phyloP scores from a whole-genome alignment of 2,797 vertebrate genomes.

The Phalanger gymnotis region DNA sequence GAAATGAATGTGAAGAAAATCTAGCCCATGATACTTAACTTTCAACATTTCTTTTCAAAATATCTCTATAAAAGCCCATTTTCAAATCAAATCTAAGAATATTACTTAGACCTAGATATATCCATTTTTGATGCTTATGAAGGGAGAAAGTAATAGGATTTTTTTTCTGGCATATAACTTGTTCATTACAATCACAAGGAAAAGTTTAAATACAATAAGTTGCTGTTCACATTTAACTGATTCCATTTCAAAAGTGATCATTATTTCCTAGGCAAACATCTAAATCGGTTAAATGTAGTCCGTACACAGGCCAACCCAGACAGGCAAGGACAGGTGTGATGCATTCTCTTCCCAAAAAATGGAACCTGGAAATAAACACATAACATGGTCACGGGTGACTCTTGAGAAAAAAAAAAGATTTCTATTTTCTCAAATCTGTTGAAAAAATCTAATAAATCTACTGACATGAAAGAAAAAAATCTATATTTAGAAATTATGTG shows the following conservation, averaged over 20 bases:
- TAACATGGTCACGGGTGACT: not conserved
- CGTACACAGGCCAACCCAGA: slow-evolving; percentile 89
- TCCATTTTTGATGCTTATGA: slow-evolving; percentile 45
- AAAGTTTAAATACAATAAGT: slow-evolving; percentile 59
- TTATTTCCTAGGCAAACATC: slow-evolving; percentile 89
- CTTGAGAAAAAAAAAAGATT: not conserved
- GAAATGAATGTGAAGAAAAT: slow-evolving; percentile 52
- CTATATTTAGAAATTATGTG: not conserved
- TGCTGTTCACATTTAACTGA: slow-evolving; percentile 40
- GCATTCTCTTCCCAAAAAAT: slow-evolving; percentile 90
- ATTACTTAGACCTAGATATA: slow-evolving; percentile 32
- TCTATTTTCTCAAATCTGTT: not conserved
- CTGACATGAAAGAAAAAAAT: not conserved
- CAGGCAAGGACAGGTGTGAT: slow-evolving; percentile 94
- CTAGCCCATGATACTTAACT: not conserved
- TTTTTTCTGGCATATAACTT: slow-evolving; percentile 69
- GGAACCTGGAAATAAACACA: slow-evolving; percentile 88
- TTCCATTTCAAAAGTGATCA: slow-evolving; percentile 84
- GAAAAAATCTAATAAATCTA: not conserved
- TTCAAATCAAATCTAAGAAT: slow-evolving; percentile 54
- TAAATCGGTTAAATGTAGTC: slow-evolving; percentile 85
- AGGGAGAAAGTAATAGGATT: slow-evolving; percentile 62
- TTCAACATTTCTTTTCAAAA: slow-evolving; percentile 39
- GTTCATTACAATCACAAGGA: slow-evolving; percentile 73
- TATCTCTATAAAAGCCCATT: slow-evolving; percentile 52